Percentiles rank a stretch among this genome's conserved stretches.
Evolutionary conservation across 30 jellyfish, hydroid and myxozoan species (phyloP).

Genomic region (Rhopilema esculentum): DNA sequence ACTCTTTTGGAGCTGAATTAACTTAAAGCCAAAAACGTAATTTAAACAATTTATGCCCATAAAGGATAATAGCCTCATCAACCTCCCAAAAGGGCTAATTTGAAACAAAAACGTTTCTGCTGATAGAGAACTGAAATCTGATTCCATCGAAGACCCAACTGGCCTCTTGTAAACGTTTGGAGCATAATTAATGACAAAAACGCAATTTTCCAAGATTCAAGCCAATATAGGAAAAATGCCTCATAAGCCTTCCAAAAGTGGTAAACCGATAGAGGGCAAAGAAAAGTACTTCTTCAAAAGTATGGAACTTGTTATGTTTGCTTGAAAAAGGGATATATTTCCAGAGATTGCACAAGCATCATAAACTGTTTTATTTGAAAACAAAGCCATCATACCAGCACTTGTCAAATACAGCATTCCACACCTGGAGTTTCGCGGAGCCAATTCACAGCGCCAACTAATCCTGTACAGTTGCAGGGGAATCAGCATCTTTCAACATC

Average conservation of each 20-base stretch:
- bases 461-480: constrained; percentile 26
- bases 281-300: not conserved
- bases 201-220: constrained; percentile 19
- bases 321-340: constrained; percentile 3
- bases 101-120: no score
- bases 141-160: no score
- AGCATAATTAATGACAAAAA: constrained; percentile 10
- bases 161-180: not conserved
- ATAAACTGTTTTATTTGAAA: not conserved
- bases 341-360: not conserved
- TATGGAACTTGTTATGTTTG: no score
- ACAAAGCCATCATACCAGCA: constrained; percentile 18
- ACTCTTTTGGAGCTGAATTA: no score
- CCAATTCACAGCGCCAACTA: constrained; percentile 1
- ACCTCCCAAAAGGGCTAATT: no score
- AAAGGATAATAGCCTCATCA: no score
- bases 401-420: not conserved
- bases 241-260: not conserved
- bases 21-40: no score
- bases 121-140: no score
- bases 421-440: constrained; percentile 14
- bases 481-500: constrained; percentile 2
- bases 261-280: not conserved
- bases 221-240: not conserved
- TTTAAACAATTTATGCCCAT: no score